Percentiles rank a stretch among this genome's conserved stretches.
Conservation (phyloP, 35 echinoderm and acorn worm genomes). For the Ophioderma brevispina region DNA sequence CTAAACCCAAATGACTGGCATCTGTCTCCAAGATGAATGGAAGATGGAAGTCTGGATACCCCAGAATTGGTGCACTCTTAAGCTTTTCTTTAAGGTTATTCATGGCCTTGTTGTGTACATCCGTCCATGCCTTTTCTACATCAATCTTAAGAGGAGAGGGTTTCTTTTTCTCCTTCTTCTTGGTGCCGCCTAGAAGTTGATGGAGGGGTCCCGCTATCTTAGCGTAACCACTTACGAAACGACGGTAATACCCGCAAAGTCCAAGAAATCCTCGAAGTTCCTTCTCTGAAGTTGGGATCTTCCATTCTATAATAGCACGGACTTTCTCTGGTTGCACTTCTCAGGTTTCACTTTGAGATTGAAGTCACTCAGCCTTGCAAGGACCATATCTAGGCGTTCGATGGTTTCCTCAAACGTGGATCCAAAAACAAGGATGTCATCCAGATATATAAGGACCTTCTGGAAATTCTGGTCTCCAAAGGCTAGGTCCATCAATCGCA, state of each 20-base stretch:
- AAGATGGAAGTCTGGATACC: slow-evolving; percentile 62
- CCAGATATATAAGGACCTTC: slow-evolving; percentile 59
- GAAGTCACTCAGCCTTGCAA: slow-evolving; percentile 13
- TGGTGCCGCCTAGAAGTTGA: slow-evolving; percentile 7
- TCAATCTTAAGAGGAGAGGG: not conserved
- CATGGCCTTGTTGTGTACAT: slow-evolving; percentile 41
- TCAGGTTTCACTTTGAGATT: slow-evolving; percentile 68
- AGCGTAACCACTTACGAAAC: slow-evolving; percentile 44
- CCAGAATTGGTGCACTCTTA: slow-evolving; percentile 39
- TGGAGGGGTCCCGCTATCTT: slow-evolving; percentile 62
- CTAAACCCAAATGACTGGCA: slow-evolving; percentile 42
- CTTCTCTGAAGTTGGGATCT: slow-evolving; percentile 14
- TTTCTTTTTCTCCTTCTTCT: slow-evolving; percentile 22
- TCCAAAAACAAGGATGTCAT: slow-evolving; percentile 75
- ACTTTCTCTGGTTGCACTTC: slow-evolving; percentile 72
- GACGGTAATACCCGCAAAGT: slow-evolving; percentile 46
- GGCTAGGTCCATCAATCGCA: slow-evolving; percentile 55
- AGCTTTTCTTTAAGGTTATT: slow-evolving; percentile 40
- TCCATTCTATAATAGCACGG: slow-evolving; percentile 21
- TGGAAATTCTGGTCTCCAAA: slow-evolving; percentile 68
- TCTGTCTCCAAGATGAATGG: slow-evolving; percentile 74
- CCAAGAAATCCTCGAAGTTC: slow-evolving; percentile 58
- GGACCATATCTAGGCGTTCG: slow-evolving; percentile 49
- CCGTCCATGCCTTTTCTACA: slow-evolving; percentile 12
- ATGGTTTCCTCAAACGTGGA: slow-evolving; percentile 63